phyloP scores from a whole-genome alignment of 2,888 invertebrate species.

The Pycnomerus fuliginosus region DNA sequence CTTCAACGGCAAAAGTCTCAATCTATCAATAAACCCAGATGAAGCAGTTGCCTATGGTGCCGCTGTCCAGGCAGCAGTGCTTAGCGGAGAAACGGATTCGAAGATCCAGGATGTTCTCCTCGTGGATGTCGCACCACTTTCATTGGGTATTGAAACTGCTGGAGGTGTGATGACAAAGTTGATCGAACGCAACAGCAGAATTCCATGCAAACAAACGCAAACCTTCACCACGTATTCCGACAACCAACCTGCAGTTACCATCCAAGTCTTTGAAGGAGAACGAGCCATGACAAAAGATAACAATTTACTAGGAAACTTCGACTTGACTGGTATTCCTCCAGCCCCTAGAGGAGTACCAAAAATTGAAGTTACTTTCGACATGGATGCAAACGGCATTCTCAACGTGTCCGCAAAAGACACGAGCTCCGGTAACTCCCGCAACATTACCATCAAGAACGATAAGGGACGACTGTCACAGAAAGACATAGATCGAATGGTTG shows the following conservation, averaged over 20 bases:
- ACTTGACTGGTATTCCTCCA: too few relatives aligned
- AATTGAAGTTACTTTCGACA: slow-evolving; percentile 70
- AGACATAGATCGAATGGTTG: slow-evolving; percentile 78
- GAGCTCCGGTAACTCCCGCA: slow-evolving; percentile 66
- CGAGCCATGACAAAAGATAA: slow-evolving; percentile 86
- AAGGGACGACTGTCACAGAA: slow-evolving; percentile 76
- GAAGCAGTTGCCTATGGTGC: slow-evolving; percentile 51
- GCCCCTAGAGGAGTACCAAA: slow-evolving; percentile 69
- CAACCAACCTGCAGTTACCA: slow-evolving; percentile 64
- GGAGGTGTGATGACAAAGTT: slow-evolving; percentile 81
- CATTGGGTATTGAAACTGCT: slow-evolving; percentile 76
- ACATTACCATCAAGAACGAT: too few relatives aligned
- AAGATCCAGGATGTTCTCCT: slow-evolving; percentile 73
- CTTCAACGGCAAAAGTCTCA: slow-evolving; percentile 67
- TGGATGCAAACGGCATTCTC: slow-evolving; percentile 73
- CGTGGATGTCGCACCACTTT: slow-evolving; percentile 68
- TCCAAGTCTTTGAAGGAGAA: slow-evolving; percentile 62
- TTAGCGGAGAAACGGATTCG: slow-evolving; percentile 58
- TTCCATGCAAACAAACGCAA: slow-evolving; percentile 59
- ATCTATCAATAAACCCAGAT: slow-evolving; percentile 49
- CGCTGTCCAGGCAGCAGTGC: slow-evolving; percentile 47
- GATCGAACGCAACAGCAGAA: too few relatives aligned
- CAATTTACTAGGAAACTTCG: slow-evolving; percentile 66
- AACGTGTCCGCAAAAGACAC: slow-evolving; percentile 61
- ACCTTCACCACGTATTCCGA: slow-evolving; percentile 68